Base-by-base conservation (phyloP, 2,888 invertebrate species). In the Lottia scabra region DNA sequence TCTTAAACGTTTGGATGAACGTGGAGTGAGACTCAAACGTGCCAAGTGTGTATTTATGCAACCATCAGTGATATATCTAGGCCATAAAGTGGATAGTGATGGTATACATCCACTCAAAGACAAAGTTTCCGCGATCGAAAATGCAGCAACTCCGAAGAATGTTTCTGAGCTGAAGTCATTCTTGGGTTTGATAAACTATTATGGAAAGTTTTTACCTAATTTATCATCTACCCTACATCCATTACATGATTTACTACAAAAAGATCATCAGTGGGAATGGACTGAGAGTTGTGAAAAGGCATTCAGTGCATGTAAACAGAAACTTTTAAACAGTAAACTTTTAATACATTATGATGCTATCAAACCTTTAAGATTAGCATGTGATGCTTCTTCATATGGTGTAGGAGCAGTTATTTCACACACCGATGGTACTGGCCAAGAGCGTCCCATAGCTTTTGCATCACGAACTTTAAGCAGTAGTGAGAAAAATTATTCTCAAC, bases 401-500 rank as follows among this genome's bases (percentile, higher is more conserved):
- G 72, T 86, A 44, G 85, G 85, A 44, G 85, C 87, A 5, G 65
- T 74, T 5, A 12, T 76, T 3, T 68, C 73, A n/a, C 74, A 76
- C 65, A 16, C 2, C 2, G 65, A 68, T 30, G 64, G 69, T 1
- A 44, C 71, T 26, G 67, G 67, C 10, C 30, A 30, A 27, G 88
- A 90, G 73, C 74, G 84, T 75, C 89, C 90, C 3, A 89, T 90
- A 44, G 82, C 84, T 1, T 90, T 87, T 77, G 89, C 87, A 0
- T 89, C 86, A 67, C 83, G 83, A 8, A 88, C 89, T 72, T 88
- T 90, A 73, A 78, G 75, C 82, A 85, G 81, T 89, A 87, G 79
- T 80, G 84, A 88, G 81, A 74, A 75, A 63, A 81, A 83, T 23
- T 89, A 88, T 77, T 83, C 84, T 23, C 87, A 88, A 77, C 72